Base-by-base conservation (phyloP, 2,113 vertebrate genomes). In the Danio rerio region DNA sequence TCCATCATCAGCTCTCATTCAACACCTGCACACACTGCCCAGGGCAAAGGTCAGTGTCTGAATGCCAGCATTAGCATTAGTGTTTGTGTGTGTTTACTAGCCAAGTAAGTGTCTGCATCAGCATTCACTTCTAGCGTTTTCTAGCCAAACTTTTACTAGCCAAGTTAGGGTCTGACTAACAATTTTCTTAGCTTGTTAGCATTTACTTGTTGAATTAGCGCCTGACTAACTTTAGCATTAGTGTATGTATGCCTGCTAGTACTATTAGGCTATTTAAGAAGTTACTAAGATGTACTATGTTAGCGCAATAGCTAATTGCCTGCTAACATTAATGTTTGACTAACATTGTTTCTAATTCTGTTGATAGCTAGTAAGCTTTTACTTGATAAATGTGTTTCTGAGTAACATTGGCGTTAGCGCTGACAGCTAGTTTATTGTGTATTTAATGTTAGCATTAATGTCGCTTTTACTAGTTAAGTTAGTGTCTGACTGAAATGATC, bases 1-100 rank as follows among this genome's bases (percentile, higher is more conserved):
- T 96, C 95, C 7, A 78, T 97, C 88, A 89, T 88, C 89, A 92
- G 91, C 0, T 84, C 89, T 0, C 72, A 31, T 45, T 76, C 81
- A 16, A 84, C 86, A 68, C 88, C 55, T 16, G 91, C 91, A 7
- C 86, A 76, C 61, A 45, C 75, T 9, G 11, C 84, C 47, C 81
- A 53, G 18, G 85, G 11, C 31, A 91, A 91, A 90, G 90, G 93
- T 94, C 85, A 89, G 90, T 15, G 31, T 15, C 4, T 58, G 12
- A 53, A 42, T 31, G 9, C 8, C 50, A 68, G 21, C 13, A 43
- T 50, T 58, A 11, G 7, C 9, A 20, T 63, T 58, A 56, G 15
- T 6, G 56, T 20, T 9, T 21, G 21, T 21, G 49, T 52, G 42
- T 9, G 2, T 45, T 68, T 2, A 18, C 65, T 18, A 68, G 42